Percentiles rank a stretch among this genome's conserved stretches.
These are phyloP conservation scores for Orthonyx spaldingii DNA, from an alignment of 2,113 vertebrate species.

Conservation along the genomic window DNA sequence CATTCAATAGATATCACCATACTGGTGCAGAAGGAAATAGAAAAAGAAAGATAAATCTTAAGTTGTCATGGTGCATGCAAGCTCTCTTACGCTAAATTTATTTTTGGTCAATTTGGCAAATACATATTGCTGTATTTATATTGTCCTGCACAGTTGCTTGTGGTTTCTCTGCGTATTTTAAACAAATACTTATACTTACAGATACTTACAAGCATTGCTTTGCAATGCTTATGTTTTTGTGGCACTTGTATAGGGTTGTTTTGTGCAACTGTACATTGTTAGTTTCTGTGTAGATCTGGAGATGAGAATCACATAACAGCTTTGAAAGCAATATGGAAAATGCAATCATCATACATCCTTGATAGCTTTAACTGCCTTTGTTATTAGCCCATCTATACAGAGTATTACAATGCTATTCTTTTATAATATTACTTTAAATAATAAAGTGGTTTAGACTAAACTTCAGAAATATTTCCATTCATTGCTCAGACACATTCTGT, in stretches of 20 bases:
- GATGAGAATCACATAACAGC: not conserved
- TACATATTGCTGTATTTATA: not conserved
- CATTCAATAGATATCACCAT: not conserved
- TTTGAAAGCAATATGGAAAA: not conserved
- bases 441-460: not conserved
- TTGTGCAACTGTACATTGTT: not conserved
- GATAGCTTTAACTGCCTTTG: not conserved
- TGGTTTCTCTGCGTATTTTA: not conserved
- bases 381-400: not conserved
- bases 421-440: not conserved
- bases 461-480: conserved; percentile 3
- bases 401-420: not conserved
- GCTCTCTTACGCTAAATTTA: not conserved
- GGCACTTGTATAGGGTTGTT: not conserved
- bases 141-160: not conserved
- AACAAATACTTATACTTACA: not conserved
- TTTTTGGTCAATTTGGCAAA: not conserved
- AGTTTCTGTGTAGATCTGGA: not conserved
- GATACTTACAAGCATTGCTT: not conserved
- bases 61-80: not conserved
- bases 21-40: not conserved
- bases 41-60: not conserved
- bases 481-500: not conserved
- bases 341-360: not conserved
- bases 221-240: not conserved